These are phyloP conservation scores for Coracias cyanogaster DNA, from an alignment of 2,797 vertebrate genomes.

Conservation along the genomic window DNA sequence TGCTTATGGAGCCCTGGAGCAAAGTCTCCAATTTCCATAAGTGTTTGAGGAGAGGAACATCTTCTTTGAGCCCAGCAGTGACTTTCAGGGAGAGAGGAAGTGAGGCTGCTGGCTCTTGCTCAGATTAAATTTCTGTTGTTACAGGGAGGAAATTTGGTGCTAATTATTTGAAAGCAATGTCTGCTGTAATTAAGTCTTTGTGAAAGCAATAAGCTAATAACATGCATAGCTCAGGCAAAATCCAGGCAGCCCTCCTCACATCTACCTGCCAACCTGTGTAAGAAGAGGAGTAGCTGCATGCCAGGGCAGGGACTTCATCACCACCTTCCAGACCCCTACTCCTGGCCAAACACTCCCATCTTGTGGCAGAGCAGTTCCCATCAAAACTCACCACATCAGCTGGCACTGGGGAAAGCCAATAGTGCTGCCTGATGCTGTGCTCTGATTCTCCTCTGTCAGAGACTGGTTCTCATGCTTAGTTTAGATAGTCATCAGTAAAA, in stretches of 20 bases:
- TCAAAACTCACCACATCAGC: background rate
- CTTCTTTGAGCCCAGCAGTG: background rate
- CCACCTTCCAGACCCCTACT: accelerated
- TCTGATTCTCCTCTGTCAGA: background rate
- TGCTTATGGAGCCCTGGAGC: background rate
- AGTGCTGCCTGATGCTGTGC: accelerated
- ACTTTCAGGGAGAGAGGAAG: background rate
- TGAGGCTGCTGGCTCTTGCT: background rate
- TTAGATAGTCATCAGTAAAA: background rate
- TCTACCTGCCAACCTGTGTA: background rate
- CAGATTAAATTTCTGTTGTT: conserved; percentile 12
- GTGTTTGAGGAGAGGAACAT: background rate
- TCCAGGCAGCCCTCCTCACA: background rate
- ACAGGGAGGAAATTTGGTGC: conserved; percentile 6
- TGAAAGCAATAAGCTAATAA: background rate
- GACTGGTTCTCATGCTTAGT: background rate
- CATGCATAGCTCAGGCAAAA: background rate
- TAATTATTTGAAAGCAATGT: conserved; percentile 16
- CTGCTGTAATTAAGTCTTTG: background rate
- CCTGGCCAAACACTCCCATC: background rate
- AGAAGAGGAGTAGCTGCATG: background rate
- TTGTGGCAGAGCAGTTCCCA: background rate
- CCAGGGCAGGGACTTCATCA: background rate
- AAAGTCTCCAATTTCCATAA: background rate
- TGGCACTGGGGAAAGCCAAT: background rate